These are phyloP conservation scores for Sebastes fasciatus DNA, from an alignment of 2,113 vertebrate genomes.

Conservation along the genomic window DNA sequence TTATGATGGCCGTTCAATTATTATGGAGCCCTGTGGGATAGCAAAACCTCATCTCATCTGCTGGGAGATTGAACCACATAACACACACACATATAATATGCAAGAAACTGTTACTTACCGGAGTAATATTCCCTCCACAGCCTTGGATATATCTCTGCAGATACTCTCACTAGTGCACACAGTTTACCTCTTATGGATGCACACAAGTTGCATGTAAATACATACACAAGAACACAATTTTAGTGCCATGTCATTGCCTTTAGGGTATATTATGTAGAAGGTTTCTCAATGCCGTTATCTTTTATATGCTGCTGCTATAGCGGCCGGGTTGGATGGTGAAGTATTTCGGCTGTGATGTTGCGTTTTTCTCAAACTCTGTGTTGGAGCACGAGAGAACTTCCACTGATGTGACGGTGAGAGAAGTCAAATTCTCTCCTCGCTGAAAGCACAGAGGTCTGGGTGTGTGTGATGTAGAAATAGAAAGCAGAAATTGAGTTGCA, in stretches of 20 bases:
- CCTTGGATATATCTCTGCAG: not conserved
- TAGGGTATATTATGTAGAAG: not conserved
- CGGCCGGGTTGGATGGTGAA: not conserved
- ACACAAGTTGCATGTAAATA: not conserved
- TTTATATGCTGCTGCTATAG: not conserved
- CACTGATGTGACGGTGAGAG: not conserved
- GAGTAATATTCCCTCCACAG: not conserved
- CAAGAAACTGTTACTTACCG: conserved; percentile 12
- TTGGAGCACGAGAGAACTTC: not conserved
- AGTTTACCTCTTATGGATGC: not conserved
- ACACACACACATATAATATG: not conserved
- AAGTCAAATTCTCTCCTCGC: conserved; percentile 1
- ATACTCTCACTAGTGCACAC: not conserved
- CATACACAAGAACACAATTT: not conserved
- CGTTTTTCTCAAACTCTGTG: not conserved
- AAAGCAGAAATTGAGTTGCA: conserved; percentile 21
- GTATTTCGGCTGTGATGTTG: not conserved
- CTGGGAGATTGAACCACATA: conserved; percentile 25
- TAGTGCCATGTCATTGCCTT: not conserved
- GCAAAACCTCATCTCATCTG: conserved; percentile 29
- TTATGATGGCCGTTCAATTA: conserved; percentile 26
- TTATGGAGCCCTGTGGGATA: conserved; percentile 7
- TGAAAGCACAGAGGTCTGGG: not conserved
- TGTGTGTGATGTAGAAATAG: conserved; percentile 13
- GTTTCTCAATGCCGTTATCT: not conserved